Evolutionary conservation across 2,888 invertebrate genomes (phyloP), one percentile per base, ranked within the genome.

Genomic region (Diaprepes abbreviatus): DNA sequence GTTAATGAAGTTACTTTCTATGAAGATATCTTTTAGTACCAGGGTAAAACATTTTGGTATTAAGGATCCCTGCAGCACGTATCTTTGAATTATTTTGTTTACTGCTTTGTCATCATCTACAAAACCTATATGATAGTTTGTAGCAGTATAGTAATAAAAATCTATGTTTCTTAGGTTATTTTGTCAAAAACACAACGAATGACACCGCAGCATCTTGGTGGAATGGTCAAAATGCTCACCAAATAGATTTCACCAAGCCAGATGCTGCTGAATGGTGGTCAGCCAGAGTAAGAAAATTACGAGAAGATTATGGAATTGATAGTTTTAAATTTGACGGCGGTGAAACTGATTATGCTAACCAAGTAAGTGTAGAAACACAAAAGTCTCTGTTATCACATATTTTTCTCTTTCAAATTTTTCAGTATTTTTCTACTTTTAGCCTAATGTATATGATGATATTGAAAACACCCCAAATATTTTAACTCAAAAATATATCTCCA

Each of bases 291-390:
- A 85, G 84, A 62, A 78, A 81, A 4, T 74, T 96, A 1, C 85
- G 89, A 73, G 83, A 85, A 0, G 85, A 87, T 4, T 89, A 89
- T 62, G 91, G 89, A 0, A 88, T 95, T 17, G 91, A 92, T 76
- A 89, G 90, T 69, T 89, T 93, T 74, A 94, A 94, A 84, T 94
- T 94, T 76, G 93, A 94, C 77, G 94, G 93, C 45, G 95, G 94
- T 21, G 93, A 94, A 82, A 86, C 87, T 0, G 88, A 89, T 74
- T 93, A 89, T 89, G 83, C 89, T 43, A 91, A 91, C 33, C 87
- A 89, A 81, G 86, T 89, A 74, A 77, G 64, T 17, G 38, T 12
- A 16, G 24, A 24, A 5, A 5, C 5, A 24, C 24, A 24, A 24
- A 24, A 24, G 24, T 24, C 24, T 5, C 5, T 24, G 24, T 24